Percentiles rank a stretch among this genome's conserved stretches.
Evolutionary conservation across 2,888 invertebrate genomes (phyloP).

Genomic region (Vesta saturnalis): DNA sequence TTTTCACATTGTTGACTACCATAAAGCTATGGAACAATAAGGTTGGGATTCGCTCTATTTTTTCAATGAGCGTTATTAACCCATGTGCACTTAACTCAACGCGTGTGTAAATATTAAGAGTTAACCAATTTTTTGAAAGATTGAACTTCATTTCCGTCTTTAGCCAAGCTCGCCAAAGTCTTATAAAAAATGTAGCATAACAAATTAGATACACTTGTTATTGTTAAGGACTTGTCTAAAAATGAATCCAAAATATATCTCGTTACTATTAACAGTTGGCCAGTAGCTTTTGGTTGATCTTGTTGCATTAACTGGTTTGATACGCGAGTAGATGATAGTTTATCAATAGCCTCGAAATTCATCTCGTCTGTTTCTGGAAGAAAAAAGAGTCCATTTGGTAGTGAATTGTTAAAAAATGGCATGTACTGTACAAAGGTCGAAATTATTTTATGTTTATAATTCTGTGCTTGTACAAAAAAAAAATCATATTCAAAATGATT

Average conservation of each 20-base stretch:
- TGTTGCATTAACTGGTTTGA: constrained; percentile 6
- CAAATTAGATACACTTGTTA: constrained; percentile 9
- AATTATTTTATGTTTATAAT: too few relatives aligned
- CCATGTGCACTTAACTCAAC: neutral
- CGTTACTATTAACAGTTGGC: constrained; percentile 15
- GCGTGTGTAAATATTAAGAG: neutral
- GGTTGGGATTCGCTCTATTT: neutral
- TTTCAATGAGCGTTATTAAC: constrained; percentile 12
- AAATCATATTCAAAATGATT: too few relatives aligned
- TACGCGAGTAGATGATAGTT: constrained; percentile 9
- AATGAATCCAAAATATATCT: constrained; percentile 17
- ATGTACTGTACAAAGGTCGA: too few relatives aligned
- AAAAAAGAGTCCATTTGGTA: too few relatives aligned
- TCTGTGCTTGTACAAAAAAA: too few relatives aligned
- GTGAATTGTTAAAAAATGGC: too few relatives aligned
- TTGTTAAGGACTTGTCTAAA: constrained; percentile 15
- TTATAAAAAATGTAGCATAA: neutral
- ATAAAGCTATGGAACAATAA: neutral
- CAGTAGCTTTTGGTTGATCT: constrained; percentile 5
- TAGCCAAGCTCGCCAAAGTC: neutral
- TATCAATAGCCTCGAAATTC: constrained; percentile 29
- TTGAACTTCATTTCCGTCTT: neutral
- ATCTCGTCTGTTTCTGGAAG: constrained; percentile 22
- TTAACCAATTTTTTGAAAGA: neutral
- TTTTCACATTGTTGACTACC: constrained; percentile 30